A percentile compares a stretch with the other conserved stretches of the same genome.
Evolutionary conservation across 2,113 vertebrate species (phyloP).

Genomic region (Thymallus thymallus): DNA sequence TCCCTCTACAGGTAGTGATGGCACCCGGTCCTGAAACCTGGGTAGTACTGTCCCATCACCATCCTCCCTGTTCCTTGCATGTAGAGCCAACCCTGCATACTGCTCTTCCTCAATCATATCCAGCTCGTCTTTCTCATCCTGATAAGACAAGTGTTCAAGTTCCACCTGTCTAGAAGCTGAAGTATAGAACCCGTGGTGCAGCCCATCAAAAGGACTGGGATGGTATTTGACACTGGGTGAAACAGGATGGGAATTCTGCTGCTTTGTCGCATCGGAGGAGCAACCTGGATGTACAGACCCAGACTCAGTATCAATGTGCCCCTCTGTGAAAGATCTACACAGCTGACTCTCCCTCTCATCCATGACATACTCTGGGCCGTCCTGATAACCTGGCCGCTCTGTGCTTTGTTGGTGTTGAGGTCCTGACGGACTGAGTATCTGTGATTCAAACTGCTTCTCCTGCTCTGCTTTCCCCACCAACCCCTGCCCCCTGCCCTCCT

Average conservation of each 20-base stretch:
- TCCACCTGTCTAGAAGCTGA: conserved; percentile 19
- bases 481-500: conserved; percentile 26
- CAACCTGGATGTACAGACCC: not conserved
- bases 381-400: conserved; percentile 13
- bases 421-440: conserved; percentile 2
- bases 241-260: conserved; percentile 18
- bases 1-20: not conserved
- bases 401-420: not conserved
- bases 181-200: conserved; percentile 37
- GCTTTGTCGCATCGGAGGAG: no score
- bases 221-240: conserved; percentile 30
- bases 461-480: no score
- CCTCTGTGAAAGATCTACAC: conserved; percentile 39
- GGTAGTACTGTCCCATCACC: conserved; percentile 6
- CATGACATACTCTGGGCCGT: conserved; percentile 2
- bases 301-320: conserved; percentile 26
- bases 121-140: conserved; percentile 24
- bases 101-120: conserved; percentile 4
- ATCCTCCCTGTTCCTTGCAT: conserved; percentile 11
- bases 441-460: conserved; percentile 39
- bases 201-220: conserved; percentile 37
- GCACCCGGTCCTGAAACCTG: not conserved
- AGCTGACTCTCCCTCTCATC: conserved; percentile 35
- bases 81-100: conserved; percentile 14
- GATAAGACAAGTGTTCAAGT: conserved; percentile 25